phyloP scores from a whole-genome alignment of 2,888 invertebrate species.

The Ophioninae sp. region DNA sequence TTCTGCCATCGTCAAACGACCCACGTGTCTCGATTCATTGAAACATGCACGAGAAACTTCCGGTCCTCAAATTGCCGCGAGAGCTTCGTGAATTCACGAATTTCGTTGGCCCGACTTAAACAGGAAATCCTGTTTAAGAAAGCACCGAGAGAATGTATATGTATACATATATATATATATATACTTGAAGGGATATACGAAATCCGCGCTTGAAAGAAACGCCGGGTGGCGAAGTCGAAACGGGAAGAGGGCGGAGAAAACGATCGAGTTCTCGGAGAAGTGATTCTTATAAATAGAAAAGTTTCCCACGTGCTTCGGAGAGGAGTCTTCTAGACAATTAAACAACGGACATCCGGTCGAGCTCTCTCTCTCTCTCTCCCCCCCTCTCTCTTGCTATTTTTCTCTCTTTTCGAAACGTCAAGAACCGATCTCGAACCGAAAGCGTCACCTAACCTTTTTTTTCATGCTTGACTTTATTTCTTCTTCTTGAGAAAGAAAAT shows the following conservation, averaged over 20 bases:
- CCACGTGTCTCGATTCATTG: constrained; percentile 7
- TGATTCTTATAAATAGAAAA: constrained; percentile 73
- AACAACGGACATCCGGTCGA: constrained; percentile 76
- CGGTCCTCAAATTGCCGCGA: constrained; percentile 19
- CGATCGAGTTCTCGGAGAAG: constrained; percentile 45
- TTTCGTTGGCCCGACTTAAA: constrained; percentile 64
- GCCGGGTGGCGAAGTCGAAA: not conserved
- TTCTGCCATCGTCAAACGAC: too few relatives aligned
- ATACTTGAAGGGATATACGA: constrained; percentile 21
- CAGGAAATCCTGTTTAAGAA: constrained; percentile 73
- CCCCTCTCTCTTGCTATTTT: too few relatives aligned
- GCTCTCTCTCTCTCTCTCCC: constrained; percentile 10
- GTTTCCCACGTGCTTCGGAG: constrained; percentile 72
- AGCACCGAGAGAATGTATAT: constrained; percentile 30
- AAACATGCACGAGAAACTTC: constrained; percentile 6
- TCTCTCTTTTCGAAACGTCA: not conserved
- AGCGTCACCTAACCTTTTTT: too few relatives aligned
- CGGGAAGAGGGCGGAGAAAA: constrained; percentile 37
- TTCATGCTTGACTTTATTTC: too few relatives aligned
- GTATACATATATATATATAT: too few relatives aligned
- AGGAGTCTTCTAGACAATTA: constrained; percentile 72
- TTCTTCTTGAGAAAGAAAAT: too few relatives aligned
- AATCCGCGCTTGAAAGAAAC: constrained; percentile 17
- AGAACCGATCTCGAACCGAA: too few relatives aligned
- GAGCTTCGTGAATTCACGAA: constrained; percentile 63